Percentiles rank a stretch among this genome's conserved stretches.
phyloP scores from a whole-genome alignment of 2,113 vertebrate species.

The Hassar affinis region DNA sequence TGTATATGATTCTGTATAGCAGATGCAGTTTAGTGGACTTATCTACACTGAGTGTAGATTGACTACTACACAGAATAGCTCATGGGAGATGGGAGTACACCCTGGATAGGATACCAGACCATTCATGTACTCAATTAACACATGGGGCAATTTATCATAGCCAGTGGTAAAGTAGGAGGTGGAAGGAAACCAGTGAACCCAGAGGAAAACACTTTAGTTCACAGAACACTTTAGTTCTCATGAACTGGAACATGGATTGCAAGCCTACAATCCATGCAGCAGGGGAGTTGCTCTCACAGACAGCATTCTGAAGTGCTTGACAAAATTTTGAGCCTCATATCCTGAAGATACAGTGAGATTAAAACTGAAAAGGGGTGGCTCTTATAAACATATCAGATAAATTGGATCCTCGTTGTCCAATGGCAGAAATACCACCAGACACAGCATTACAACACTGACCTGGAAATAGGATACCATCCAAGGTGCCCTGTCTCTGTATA shows the following conservation, averaged over 20 bases:
- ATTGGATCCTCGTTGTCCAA: not conserved
- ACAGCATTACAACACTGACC: not conserved
- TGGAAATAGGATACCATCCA: not conserved
- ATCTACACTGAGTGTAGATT: no score
- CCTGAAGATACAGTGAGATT: not conserved
- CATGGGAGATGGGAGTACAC: not conserved
- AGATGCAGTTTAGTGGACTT: not conserved
- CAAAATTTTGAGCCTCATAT: not conserved
- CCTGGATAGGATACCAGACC: not conserved
- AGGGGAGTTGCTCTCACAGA: not conserved
- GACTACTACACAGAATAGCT: no score
- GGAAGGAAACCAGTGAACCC: not conserved
- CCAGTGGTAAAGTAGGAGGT: not conserved
- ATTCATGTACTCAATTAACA: not conserved
- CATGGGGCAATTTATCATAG: not conserved
- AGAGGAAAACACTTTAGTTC: no score
- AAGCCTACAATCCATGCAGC: not conserved
- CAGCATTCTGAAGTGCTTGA: not conserved
- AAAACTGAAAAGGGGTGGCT: not conserved
- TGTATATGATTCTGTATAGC: not conserved
- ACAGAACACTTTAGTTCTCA: no score
- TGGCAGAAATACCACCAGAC: not conserved
- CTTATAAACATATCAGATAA: not conserved
- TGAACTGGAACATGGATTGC: not conserved
- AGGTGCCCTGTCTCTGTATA: not conserved